These are phyloP conservation scores for Styela clava DNA, from an alignment of 23 tunicate species.

Conservation along the genomic window DNA sequence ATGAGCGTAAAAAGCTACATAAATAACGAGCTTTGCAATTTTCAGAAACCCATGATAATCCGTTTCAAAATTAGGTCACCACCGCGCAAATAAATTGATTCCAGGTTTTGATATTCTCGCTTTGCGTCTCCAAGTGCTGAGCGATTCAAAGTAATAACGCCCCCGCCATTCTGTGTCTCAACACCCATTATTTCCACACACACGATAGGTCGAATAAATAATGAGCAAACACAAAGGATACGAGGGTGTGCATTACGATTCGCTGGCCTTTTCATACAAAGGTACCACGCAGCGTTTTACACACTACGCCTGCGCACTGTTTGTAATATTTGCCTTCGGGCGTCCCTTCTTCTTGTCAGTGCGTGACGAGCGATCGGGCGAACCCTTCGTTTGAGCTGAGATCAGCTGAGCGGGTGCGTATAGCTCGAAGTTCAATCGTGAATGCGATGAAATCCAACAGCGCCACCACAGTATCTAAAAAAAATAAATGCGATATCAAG, in stretches of 20 bases:
- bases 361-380: background rate
- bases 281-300: background rate
- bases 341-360: background rate
- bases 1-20: background rate
- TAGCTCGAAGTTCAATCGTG: background rate
- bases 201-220: background rate
- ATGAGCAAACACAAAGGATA: background rate
- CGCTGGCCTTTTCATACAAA: background rate
- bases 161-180: background rate
- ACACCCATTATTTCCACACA: background rate
- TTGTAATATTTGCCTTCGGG: conserved; percentile 23
- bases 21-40: background rate
- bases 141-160: no score
- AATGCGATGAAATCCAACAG: background rate
- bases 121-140: no score
- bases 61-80: no score
- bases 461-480: no score
- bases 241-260: background rate
- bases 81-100: no score
- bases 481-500: no score
- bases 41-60: no score
- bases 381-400: background rate
- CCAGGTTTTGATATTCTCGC: no score
- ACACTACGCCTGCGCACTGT: background rate
- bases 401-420: background rate